phyloP scores from a whole-genome alignment of 2,113 vertebrate genomes.

The Neodon shergylaensis region DNA sequence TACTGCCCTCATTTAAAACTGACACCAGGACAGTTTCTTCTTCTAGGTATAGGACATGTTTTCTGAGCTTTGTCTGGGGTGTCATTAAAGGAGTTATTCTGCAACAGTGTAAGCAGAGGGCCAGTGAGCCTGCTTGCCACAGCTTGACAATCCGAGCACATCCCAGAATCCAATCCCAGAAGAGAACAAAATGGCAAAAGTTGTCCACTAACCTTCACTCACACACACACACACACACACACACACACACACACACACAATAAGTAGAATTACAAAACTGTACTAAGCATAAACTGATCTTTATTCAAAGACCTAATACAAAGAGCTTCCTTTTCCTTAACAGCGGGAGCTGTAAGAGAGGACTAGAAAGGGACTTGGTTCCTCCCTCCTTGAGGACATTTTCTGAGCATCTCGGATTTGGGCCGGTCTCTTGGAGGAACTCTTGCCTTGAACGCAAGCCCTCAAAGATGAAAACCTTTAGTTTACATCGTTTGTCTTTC shows the following conservation, averaged over 20 bases:
- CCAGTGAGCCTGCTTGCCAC: not conserved
- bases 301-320: conserved; percentile 38
- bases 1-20: not conserved
- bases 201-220: not conserved
- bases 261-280: not conserved
- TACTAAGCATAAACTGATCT: not conserved
- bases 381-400: not conserved
- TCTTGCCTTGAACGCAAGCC: not conserved
- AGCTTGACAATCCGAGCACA: not conserved
- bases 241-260: fast-evolving
- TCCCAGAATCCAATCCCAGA: not conserved
- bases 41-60: not conserved
- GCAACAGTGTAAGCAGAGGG: not conserved
- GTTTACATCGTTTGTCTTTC: not conserved
- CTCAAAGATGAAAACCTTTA: not conserved
- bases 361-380: not conserved
- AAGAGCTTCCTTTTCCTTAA: not conserved
- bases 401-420: not conserved
- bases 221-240: not conserved
- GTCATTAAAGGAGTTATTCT: not conserved
- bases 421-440: not conserved
- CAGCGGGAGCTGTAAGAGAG: not conserved
- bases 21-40: not conserved
- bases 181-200: not conserved
- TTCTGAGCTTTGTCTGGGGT: not conserved